These are phyloP conservation scores for Carlito syrichta DNA, from an alignment of 2,113 vertebrate species.

Conservation along the genomic window DNA sequence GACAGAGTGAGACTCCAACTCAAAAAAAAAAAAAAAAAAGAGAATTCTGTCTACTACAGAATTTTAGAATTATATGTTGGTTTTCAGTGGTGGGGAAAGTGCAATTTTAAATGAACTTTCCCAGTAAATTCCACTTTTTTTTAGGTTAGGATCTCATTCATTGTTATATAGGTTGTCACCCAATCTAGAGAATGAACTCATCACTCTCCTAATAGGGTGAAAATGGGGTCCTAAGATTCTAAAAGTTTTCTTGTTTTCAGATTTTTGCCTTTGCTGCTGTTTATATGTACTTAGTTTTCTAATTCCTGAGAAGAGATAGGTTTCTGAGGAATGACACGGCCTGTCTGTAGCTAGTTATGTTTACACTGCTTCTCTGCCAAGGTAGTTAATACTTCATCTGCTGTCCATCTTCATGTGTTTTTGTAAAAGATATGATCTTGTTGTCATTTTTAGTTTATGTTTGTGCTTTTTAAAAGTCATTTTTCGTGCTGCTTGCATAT, in stretches of 20 bases:
- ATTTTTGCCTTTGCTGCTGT: not conserved
- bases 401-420: not conserved
- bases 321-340: not conserved
- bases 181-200: not conserved
- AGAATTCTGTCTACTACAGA: not conserved
- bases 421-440: not conserved
- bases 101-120: not conserved
- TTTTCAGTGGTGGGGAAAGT: not conserved
- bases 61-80: not conserved
- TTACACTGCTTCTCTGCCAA: not conserved
- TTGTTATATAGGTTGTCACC: not conserved
- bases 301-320: not conserved
- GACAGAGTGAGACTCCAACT: too few relatives aligned
- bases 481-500: not conserved
- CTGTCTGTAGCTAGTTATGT: not conserved
- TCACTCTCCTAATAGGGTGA: not conserved
- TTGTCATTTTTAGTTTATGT: not conserved
- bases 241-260: not conserved
- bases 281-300: not conserved
- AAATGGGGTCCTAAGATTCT: not conserved
- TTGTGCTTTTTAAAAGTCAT: not conserved
- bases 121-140: not conserved
- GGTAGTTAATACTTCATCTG: not conserved
- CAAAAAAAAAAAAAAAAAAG: too few relatives aligned
- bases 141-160: not conserved